Conservation (phyloP, 1,140 invertebrate genomes). For the Drosophila miranda region DNA sequence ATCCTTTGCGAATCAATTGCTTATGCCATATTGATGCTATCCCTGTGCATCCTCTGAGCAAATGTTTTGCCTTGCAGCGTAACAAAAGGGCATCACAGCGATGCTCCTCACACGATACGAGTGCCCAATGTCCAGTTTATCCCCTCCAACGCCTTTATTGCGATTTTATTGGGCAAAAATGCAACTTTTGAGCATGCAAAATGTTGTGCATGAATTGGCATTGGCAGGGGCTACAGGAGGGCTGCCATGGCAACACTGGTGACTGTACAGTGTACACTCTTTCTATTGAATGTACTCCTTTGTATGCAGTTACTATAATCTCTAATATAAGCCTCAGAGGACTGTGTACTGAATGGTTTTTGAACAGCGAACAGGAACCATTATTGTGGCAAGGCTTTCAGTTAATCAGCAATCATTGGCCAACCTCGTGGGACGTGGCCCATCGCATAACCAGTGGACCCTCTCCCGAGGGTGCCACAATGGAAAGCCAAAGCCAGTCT, state of each 20-base stretch:
- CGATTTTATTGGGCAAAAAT: slow-evolving; percentile 77
- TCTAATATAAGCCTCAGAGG: too few species aligned
- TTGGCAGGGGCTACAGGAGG: slow-evolving; percentile 31
- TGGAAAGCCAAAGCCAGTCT: not conserved
- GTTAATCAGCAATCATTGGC: too few species aligned
- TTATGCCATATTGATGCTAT: slow-evolving; percentile 64
- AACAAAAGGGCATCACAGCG: slow-evolving; percentile 46
- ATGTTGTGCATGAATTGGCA: slow-evolving; percentile 64
- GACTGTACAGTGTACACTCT: too few species aligned
- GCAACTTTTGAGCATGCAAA: slow-evolving; percentile 69
- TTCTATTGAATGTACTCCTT: too few species aligned
- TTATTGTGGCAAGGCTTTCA: too few species aligned
- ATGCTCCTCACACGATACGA: slow-evolving; percentile 9
- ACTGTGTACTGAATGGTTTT: too few species aligned
- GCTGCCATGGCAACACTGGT: too few species aligned
- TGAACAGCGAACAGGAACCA: too few species aligned
- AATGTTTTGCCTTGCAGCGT: slow-evolving; percentile 57
- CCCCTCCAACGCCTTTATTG: slow-evolving; percentile 64
- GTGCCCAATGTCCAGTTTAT: slow-evolving; percentile 50
- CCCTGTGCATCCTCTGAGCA: slow-evolving; percentile 58
- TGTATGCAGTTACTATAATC: too few species aligned
- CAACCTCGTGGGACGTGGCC: too few species aligned
- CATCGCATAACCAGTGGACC: too few species aligned
- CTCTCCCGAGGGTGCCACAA: too few species aligned
- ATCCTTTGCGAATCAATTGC: slow-evolving; percentile 71